A percentile compares a stretch with the other conserved stretches of the same genome.
These are phyloP conservation scores for Drosophila paulistorum DNA, from an alignment of 1,140 invertebrate genomes.

Conservation along the genomic window DNA sequence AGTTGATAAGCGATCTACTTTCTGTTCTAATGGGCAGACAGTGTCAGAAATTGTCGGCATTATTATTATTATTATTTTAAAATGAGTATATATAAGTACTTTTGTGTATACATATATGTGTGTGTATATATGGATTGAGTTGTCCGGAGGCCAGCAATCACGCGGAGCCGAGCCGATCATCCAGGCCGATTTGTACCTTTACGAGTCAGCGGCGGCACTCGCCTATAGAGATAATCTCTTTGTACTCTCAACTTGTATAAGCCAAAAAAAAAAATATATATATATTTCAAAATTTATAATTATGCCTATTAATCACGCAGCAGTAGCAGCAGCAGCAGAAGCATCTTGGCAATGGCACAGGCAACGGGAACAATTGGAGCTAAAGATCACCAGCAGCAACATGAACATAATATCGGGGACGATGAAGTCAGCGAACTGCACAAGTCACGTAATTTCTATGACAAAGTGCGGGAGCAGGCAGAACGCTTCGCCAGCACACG, in stretches of 20 bases:
- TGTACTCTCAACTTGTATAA: slow-evolving; percentile 3
- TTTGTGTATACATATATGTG: background rate
- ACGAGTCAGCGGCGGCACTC: slow-evolving; percentile 17
- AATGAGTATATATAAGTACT: slow-evolving; percentile 25
- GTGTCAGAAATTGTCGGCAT: slow-evolving; percentile 19
- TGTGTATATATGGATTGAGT: slow-evolving; percentile 32
- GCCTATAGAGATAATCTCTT: slow-evolving; percentile 22
- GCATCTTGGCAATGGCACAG: slow-evolving; percentile 48
- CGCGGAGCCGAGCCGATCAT: slow-evolving; percentile 35
- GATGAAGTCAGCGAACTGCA: slow-evolving; percentile 69
- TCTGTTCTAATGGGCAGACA: slow-evolving; percentile 46
- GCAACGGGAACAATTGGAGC: slow-evolving; percentile 37
- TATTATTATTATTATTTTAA: slow-evolving; percentile 8
- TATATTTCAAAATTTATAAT: slow-evolving; percentile 12
- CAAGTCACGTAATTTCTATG: slow-evolving; percentile 52
- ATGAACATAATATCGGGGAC: slow-evolving; percentile 67
- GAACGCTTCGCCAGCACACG: slow-evolving; percentile 68
- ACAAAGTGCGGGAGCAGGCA: slow-evolving; percentile 54
- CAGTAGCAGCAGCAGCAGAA: slow-evolving; percentile 29
- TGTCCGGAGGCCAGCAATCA: slow-evolving; percentile 54
- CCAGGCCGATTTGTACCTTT: slow-evolving; percentile 44
- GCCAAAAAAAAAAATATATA: background rate
- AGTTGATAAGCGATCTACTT: slow-evolving; percentile 51
- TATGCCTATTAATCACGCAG: slow-evolving; percentile 25
- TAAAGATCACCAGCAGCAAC: slow-evolving; percentile 56